These are phyloP conservation scores for Myathropa florea DNA, from an alignment of 2,888 invertebrate genomes.

Conservation along the genomic window DNA sequence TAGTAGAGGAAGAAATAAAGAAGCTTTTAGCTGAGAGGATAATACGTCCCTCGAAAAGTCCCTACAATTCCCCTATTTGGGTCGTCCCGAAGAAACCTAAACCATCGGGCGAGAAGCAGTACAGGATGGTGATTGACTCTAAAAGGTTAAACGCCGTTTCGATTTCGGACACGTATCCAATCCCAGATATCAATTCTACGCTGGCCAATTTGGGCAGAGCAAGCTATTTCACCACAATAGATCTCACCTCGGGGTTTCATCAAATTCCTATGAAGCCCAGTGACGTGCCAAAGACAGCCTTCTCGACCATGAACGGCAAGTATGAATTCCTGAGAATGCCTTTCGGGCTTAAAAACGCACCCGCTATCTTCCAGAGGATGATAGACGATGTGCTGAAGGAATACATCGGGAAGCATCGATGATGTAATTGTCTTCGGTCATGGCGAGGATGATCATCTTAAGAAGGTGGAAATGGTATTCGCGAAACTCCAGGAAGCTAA, in stretches of 20 bases:
- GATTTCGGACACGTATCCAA: constrained; percentile 39
- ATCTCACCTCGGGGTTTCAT: constrained; percentile 71
- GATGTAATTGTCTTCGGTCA: background rate
- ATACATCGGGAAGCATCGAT: constrained; percentile 25
- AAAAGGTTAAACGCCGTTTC: constrained; percentile 68
- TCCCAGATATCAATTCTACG: constrained; percentile 28
- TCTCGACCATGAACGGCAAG: constrained; percentile 49
- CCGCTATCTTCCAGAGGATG: constrained; percentile 63
- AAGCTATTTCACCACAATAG: constrained; percentile 68
- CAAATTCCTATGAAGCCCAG: too few relatives aligned
- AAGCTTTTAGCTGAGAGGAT: constrained; percentile 74
- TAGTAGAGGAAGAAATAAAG: constrained; percentile 75
- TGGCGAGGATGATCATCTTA: background rate
- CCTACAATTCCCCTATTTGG: constrained; percentile 73
- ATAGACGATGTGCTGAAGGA: constrained; percentile 66
- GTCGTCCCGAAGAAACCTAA: constrained; percentile 71
- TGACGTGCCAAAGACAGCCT: too few relatives aligned
- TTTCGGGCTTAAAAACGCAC: background rate
- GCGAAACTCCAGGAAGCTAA: background rate
- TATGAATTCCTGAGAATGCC: constrained; percentile 65
- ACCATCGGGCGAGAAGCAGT: constrained; percentile 60
- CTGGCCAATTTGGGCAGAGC: constrained; percentile 62
- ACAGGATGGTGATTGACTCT: constrained; percentile 67
- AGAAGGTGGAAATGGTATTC: background rate
- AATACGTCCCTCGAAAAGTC: constrained; percentile 73